These are phyloP conservation scores for Phyllostomus hastatus DNA, from an alignment of 2,113 vertebrate species.

Conservation along the genomic window DNA sequence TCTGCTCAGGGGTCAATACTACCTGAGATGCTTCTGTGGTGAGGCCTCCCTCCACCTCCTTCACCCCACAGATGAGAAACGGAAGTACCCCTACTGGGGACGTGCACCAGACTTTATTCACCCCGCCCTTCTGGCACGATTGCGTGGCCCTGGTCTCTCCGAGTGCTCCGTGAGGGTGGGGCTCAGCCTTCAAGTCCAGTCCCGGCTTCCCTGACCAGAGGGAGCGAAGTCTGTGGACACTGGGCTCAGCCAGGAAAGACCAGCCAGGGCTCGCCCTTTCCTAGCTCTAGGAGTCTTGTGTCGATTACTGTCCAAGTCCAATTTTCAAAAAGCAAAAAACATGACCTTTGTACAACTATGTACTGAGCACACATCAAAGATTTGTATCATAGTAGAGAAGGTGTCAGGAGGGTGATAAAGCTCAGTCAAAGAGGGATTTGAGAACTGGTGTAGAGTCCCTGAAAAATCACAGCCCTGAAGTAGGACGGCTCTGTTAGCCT, in stretches of 20 bases:
- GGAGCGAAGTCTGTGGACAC: neutral
- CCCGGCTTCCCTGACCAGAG: neutral
- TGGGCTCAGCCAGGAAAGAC: neutral
- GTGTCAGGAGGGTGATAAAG: neutral
- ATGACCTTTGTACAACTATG: neutral
- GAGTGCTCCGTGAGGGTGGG: neutral
- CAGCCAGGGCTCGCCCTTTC: neutral
- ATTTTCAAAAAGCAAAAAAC: neutral
- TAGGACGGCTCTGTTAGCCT: neutral
- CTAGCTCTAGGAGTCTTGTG: neutral
- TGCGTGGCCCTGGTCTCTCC: neutral
- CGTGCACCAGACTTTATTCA: neutral
- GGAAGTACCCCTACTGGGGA: neutral
- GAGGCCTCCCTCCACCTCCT: neutral
- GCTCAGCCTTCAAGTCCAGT: neutral
- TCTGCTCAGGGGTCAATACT: neutral
- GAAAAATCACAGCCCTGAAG: neutral
- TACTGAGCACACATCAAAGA: neutral
- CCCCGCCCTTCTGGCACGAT: rapidly evolving
- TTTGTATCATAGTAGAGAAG: neutral
- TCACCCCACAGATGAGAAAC: neutral
- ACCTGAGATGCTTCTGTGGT: neutral
- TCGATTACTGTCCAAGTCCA: neutral
- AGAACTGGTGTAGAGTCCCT: neutral
- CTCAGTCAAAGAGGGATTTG: neutral